phyloP scores from a whole-genome alignment of 2,113 vertebrate species.

The Pseudopodoces humilis region DNA sequence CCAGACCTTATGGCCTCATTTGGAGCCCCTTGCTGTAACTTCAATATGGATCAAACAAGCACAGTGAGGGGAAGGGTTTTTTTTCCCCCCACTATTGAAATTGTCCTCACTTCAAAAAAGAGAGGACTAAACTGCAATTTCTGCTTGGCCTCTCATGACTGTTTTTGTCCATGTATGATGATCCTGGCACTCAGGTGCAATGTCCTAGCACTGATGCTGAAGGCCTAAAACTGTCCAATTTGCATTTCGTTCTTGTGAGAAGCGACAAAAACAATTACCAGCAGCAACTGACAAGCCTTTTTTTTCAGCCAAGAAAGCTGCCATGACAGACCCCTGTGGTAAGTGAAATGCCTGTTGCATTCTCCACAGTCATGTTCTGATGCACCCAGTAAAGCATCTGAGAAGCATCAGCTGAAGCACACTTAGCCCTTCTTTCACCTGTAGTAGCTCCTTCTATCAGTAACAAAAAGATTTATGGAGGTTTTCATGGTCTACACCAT shows the following conservation, averaged over 20 bases:
- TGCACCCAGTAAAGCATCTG: background rate
- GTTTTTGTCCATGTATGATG: background rate
- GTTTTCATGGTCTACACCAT: background rate
- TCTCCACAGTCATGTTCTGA: background rate
- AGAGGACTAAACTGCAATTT: background rate
- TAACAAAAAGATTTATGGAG: background rate
- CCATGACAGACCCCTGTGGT: background rate
- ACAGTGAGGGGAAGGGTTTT: rapidly evolving
- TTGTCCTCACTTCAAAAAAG: background rate
- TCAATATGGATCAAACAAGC: background rate
- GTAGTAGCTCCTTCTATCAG: background rate
- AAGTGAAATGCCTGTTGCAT: background rate
- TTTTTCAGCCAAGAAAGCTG: background rate
- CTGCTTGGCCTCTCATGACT: background rate
- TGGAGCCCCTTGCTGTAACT: background rate
- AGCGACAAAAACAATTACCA: background rate
- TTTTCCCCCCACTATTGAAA: background rate
- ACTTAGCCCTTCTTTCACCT: background rate
- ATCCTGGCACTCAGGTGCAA: rapidly evolving
- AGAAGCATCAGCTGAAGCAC: background rate
- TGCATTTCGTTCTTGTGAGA: background rate
- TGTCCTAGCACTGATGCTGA: background rate
- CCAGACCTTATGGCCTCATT: background rate
- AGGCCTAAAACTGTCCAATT: background rate
- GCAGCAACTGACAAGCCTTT: background rate